phyloP scores from a whole-genome alignment of 2,888 invertebrate species.

The Ferdinandea cuprea region DNA sequence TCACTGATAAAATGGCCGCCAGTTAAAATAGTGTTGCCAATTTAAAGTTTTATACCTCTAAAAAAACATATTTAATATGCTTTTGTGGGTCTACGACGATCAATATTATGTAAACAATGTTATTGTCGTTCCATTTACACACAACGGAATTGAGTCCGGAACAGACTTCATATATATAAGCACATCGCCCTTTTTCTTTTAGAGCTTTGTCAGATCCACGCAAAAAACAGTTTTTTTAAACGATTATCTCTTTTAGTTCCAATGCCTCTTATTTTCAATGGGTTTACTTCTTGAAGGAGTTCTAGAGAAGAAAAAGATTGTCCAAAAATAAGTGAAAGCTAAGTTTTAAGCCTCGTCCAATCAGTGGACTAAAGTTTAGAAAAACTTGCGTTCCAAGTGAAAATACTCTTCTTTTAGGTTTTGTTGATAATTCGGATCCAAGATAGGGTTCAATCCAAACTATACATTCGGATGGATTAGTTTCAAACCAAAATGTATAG shows the following conservation, averaged over 20 bases:
- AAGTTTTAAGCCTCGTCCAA: not conserved
- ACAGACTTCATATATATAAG: not conserved
- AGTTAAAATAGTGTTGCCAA: too few species aligned
- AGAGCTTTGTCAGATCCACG: not conserved
- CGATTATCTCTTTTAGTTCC: not conserved
- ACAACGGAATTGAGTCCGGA: too few species aligned
- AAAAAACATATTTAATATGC: too few species aligned
- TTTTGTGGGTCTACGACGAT: not conserved
- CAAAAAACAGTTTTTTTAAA: not conserved
- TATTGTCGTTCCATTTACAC: not conserved
- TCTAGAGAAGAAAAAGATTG: not conserved
- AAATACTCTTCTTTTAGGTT: not conserved
- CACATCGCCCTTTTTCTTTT: not conserved
- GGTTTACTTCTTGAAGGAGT: not conserved
- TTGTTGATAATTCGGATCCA: too few species aligned
- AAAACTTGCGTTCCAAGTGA: conserved; percentile 9
- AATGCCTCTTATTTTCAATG: not conserved
- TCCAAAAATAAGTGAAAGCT: conserved; percentile 1
- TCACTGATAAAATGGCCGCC: too few species aligned
- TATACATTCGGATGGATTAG: not conserved
- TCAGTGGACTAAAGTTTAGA: not conserved
- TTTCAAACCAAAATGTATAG: not conserved
- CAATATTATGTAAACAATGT: not conserved
- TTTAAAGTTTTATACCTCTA: too few species aligned
- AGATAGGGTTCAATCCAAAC: conserved; percentile 16